Percentiles rank a stretch among this genome's conserved stretches.
Conservation (phyloP, 1,140 invertebrate species). For the Dreissena polymorpha region DNA sequence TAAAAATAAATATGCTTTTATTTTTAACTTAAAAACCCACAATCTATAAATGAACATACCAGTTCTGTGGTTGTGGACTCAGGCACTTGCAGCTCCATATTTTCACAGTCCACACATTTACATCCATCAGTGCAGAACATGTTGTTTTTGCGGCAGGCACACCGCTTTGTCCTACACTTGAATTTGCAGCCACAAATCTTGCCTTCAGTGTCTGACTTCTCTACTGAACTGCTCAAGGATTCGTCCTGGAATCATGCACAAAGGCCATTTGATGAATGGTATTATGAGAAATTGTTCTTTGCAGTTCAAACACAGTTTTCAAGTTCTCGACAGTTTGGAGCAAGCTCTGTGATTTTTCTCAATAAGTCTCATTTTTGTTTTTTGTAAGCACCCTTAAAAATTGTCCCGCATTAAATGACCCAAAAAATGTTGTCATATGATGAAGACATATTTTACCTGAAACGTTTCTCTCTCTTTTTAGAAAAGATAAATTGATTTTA, state of each 20-base stretch:
- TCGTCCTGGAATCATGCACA: not conserved
- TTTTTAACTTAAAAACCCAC: not conserved
- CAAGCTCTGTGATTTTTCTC: too few relatives aligned
- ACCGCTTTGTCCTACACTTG: constrained; percentile 54
- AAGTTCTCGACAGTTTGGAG: too few relatives aligned
- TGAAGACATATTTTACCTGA: too few relatives aligned
- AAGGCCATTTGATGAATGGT: not conserved
- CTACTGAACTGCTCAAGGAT: not conserved
- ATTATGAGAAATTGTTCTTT: too few relatives aligned
- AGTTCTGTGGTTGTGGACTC: not conserved
- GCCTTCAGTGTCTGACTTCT: not conserved
- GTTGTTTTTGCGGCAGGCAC: constrained; percentile 55
- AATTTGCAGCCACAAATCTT: constrained; percentile 57
- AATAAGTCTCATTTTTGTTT: too few relatives aligned
- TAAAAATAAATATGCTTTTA: constrained; percentile 19
- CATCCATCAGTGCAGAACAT: constrained; percentile 24
- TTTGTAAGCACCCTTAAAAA: too few relatives aligned
- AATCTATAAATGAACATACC: not conserved
- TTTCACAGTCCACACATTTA: not conserved
- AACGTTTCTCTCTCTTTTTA: too few relatives aligned
- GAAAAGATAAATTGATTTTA: too few relatives aligned
- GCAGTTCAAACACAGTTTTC: too few relatives aligned
- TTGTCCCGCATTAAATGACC: too few relatives aligned
- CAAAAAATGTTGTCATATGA: too few relatives aligned
- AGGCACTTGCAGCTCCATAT: not conserved